Base-by-base conservation (phyloP, 2,888 invertebrate species). In the Melolontha melolontha region DNA sequence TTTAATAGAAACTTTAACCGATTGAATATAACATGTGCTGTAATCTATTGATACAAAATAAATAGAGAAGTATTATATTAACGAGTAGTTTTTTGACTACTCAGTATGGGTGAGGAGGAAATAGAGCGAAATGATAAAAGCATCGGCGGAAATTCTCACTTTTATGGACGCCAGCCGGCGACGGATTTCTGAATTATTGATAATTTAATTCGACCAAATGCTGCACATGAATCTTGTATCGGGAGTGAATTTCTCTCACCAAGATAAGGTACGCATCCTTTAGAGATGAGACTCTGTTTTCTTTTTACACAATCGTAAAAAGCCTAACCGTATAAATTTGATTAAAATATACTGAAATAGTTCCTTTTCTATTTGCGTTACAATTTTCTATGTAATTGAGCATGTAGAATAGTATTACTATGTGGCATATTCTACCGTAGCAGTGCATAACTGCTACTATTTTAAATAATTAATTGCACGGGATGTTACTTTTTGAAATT, bases 141-240 rank as follows among this genome's bases (percentile, higher is more conserved):
- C 54, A 17, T 40, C 17, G 40, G 54, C 5, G 40, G 17, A 54
- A 54, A 54, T 54, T 62, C 59, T 34, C 47, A 34, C 47, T 75
- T 81, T 80, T 80, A 79, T 78, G 75, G 75, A 77, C 77, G 76
- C 78, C 79, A 79, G 77, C 76, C 76, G 76, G 77, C 76, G 78
- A 78, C 72, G 74, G 75, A 71, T 70, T 72, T 72, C 66, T 83
- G 82, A 81, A 83, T 83, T 81, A 82, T 82, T 82, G 81, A 83
- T 82, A 80, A 77, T 83, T 83, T 82, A 82, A 83, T 83, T 83
- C 80, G 80, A 76, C 77, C 76, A 79, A 81, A 82, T 80, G 80
- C 79, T 76, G 74, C 76, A 76, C 80, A 80, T 79, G 79, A 80
- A 80, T 81, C 79, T 79, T 79, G 77, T 76, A 80, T 80, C 71